Evolutionary conservation across 2,888 invertebrate species (phyloP).

Genomic region (Leucophenga montana): DNA sequence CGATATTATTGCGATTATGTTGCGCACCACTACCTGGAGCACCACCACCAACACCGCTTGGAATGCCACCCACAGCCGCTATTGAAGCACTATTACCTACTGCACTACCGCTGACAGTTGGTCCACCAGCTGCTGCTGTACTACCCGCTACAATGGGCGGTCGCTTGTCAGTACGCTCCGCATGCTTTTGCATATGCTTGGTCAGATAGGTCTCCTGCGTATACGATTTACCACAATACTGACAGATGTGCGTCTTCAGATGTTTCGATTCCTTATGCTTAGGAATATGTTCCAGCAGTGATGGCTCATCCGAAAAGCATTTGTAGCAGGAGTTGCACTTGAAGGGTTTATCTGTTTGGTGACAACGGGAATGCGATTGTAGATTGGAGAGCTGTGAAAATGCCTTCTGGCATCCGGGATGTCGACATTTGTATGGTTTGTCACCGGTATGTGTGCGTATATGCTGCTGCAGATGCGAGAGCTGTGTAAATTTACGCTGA

Average conservation of each 20-base stretch:
- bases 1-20: constrained; percentile 63
- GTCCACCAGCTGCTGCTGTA: constrained; percentile 53
- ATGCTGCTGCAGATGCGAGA: constrained; percentile 99
- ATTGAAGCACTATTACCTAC: constrained; percentile 35
- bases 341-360: constrained; percentile 99
- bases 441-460: constrained; percentile 99
- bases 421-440: constrained; percentile 98
- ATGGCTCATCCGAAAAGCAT: constrained; percentile 98
- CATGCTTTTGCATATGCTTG: constrained; percentile 99
- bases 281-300: constrained; percentile 98
- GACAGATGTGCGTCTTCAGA: constrained; percentile 99
- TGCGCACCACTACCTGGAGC: constrained; percentile 35
- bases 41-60: constrained; percentile 35
- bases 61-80: constrained; percentile 34
- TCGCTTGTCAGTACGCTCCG: constrained; percentile 91
- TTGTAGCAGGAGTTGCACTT: constrained; percentile 99
- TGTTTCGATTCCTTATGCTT: constrained; percentile 99
- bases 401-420: constrained; percentile 98
- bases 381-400: constrained; percentile 99
- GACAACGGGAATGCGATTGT: constrained; percentile 99
- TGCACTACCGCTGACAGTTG: constrained; percentile 31
- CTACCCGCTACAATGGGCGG: constrained; percentile 81
- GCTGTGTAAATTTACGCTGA: constrained; percentile 98
- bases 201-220: constrained; percentile 99
- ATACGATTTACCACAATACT: constrained; percentile 99